Percentiles rank a stretch among this genome's conserved stretches.
These are phyloP conservation scores for Bubalus kerabau DNA, from an alignment of 2,113 vertebrate species.

Conservation along the genomic window DNA sequence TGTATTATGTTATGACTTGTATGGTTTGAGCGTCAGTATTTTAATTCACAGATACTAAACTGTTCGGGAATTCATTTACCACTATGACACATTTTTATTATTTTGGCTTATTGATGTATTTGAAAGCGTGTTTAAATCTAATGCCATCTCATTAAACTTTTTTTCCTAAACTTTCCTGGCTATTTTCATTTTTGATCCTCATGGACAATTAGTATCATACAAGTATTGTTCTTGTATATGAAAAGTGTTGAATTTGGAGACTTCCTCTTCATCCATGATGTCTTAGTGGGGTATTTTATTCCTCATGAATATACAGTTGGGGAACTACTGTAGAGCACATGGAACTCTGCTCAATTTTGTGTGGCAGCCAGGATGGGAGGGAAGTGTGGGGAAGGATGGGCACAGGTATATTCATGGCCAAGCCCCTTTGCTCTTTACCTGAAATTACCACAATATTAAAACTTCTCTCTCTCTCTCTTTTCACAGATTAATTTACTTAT, in stretches of 20 bases:
- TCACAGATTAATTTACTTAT: neutral
- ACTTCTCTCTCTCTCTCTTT: too few species aligned
- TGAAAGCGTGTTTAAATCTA: neutral
- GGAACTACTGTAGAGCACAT: neutral
- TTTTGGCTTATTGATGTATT: neutral
- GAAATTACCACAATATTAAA: neutral
- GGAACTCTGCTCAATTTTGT: neutral
- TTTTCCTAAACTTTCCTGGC: neutral
- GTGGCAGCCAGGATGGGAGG: fast-evolving
- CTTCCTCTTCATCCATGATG: neutral
- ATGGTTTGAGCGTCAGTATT: neutral
- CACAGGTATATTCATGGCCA: neutral
- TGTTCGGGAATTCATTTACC: neutral
- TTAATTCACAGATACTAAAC: neutral
- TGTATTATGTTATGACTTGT: neutral
- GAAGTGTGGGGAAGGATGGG: neutral
- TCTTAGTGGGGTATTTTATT: neutral
- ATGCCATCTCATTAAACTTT: neutral
- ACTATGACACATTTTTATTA: neutral
- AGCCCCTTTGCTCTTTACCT: neutral
- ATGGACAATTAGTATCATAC: neutral
- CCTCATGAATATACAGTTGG: neutral
- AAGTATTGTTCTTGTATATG: neutral
- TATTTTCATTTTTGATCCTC: neutral
- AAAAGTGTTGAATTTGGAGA: neutral